Evolutionary conservation across 2,888 invertebrate genomes (phyloP).

Genomic region (Entomobrya multifasciata): DNA sequence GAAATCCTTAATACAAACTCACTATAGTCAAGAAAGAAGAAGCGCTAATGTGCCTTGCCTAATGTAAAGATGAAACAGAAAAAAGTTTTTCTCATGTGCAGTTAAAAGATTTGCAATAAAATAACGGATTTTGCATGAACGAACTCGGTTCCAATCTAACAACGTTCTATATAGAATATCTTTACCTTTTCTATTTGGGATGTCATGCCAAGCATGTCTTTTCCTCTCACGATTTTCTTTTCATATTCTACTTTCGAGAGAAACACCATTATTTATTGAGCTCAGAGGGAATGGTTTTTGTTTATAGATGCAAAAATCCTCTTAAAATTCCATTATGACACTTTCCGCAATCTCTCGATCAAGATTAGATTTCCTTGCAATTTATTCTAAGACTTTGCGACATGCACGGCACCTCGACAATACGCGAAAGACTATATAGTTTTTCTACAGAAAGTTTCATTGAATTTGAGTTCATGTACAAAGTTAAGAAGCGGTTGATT

Average conservation of each 20-base stretch:
- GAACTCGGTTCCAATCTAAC: conserved; percentile 68
- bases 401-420: conserved; percentile 19
- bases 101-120: conserved; percentile 17
- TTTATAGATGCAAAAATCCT: conserved; percentile 21
- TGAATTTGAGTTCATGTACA: background rate
- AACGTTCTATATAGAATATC: conserved; percentile 17
- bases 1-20: background rate
- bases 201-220: conserved; percentile 25
- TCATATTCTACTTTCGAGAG: background rate
- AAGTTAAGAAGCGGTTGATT: conserved; percentile 1
- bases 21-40: background rate
- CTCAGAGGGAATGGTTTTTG: conserved; percentile 15
- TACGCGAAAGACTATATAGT: background rate
- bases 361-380: conserved; percentile 44
- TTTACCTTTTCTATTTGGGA: conserved; percentile 22
- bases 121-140: conserved; percentile 64
- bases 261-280: background rate
- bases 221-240: conserved; percentile 57
- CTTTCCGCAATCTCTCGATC: conserved; percentile 33
- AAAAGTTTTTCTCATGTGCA: background rate
- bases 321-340: conserved; percentile 32
- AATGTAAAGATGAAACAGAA: conserved; percentile 56
- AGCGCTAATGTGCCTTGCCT: conserved; percentile 39
- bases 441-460: background rate
- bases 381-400: background rate